Percentiles rank a stretch among this genome's conserved stretches.
phyloP scores from a whole-genome alignment of 2,113 vertebrate genomes.

The Passerina amoena region DNA sequence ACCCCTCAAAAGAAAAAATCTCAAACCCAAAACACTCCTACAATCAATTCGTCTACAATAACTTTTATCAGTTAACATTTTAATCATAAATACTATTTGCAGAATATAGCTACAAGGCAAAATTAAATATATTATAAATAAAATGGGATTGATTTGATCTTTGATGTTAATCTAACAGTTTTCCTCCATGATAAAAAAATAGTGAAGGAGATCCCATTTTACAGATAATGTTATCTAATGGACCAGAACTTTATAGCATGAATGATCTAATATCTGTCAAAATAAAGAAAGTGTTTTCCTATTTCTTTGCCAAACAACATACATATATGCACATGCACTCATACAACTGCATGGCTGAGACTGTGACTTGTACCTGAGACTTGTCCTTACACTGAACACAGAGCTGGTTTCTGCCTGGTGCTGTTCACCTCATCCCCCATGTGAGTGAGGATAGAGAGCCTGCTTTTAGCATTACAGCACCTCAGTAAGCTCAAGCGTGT shows the following conservation, averaged over 20 bases:
- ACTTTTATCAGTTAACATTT: neutral
- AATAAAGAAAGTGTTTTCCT: neutral
- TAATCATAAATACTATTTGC: neutral
- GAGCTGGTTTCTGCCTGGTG: neutral
- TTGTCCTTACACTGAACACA: neutral
- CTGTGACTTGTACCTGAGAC: neutral
- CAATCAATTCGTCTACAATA: neutral
- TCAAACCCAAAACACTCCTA: neutral
- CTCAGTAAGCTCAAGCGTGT: neutral
- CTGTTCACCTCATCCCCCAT: neutral
- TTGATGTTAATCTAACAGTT: neutral
- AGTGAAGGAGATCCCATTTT: neutral
- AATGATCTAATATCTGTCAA: neutral
- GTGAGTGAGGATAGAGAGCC: rapidly evolving
- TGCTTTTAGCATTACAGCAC: neutral
- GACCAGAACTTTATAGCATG: neutral
- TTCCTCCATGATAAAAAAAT: neutral
- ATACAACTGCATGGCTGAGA: neutral
- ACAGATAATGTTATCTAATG: neutral
- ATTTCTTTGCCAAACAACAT: neutral
- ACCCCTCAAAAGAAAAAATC: rapidly evolving
- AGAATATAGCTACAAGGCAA: neutral
- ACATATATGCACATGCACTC: neutral
- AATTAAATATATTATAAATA: neutral
- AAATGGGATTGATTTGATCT: neutral